These are phyloP conservation scores for Drosophila biarmipes DNA, from an alignment of 1,140 invertebrate species.

Conservation along the genomic window DNA sequence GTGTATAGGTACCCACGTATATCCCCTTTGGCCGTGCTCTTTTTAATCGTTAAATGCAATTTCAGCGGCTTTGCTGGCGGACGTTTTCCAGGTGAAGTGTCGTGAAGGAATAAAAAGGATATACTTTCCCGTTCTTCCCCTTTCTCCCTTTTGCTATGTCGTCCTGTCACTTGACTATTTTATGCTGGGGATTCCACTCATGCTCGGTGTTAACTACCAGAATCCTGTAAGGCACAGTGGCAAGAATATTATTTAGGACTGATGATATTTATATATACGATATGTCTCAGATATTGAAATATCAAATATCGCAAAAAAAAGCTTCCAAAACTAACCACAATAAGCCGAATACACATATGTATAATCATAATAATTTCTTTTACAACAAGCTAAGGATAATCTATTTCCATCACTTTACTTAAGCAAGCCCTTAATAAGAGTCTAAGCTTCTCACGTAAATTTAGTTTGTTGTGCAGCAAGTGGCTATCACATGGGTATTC, in stretches of 20 bases:
- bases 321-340: too few species aligned
- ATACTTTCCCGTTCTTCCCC: not conserved
- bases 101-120: conserved; percentile 21
- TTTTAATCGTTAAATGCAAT: conserved; percentile 77
- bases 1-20: not conserved
- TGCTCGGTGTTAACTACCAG: conserved; percentile 28
- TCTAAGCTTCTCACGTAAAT: too few species aligned
- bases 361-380: too few species aligned
- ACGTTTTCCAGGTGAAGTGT: conserved; percentile 26
- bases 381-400: too few species aligned
- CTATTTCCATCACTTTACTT: too few species aligned
- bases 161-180: conserved; percentile 34
- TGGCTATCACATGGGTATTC: too few species aligned
- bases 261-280: too few species aligned
- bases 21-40: not conserved
- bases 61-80: conserved; percentile 45
- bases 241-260: not conserved
- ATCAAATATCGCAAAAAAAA: too few species aligned
- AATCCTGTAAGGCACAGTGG: conserved; percentile 17
- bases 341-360: too few species aligned
- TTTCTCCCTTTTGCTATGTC: conserved; percentile 15
- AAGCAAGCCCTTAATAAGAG: too few species aligned
- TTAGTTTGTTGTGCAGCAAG: too few species aligned
- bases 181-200: conserved; percentile 25
- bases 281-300: too few species aligned